Conservation (phyloP, 1,140 invertebrate species). For the Drosophila navojoa region DNA sequence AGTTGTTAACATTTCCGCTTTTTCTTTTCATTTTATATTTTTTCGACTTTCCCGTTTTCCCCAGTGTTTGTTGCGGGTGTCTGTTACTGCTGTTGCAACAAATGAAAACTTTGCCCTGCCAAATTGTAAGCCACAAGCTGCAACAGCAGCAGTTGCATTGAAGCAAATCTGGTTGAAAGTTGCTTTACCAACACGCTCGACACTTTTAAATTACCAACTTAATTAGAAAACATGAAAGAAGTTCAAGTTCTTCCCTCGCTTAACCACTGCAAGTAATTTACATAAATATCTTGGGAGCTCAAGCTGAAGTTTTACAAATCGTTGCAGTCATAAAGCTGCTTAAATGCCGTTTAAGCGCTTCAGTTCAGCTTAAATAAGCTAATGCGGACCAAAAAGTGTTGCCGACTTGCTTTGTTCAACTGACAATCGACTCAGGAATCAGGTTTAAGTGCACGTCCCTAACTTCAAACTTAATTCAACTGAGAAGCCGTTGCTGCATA, state of each 20-base stretch:
- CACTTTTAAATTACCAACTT: constrained; percentile 80
- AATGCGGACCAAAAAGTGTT: constrained; percentile 51
- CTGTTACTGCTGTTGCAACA: constrained; percentile 23
- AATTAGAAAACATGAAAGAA: constrained; percentile 77
- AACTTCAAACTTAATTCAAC: not conserved
- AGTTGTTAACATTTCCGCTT: constrained; percentile 78
- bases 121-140: constrained; percentile 77
- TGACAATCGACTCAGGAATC: constrained; percentile 26
- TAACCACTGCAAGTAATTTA: constrained; percentile 67
- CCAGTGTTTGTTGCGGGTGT: constrained; percentile 11
- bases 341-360: constrained; percentile 74
- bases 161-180: constrained; percentile 69
- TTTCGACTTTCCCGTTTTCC: not conserved
- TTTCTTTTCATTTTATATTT: constrained; percentile 9
- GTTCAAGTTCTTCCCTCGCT: constrained; percentile 20
- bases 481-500: constrained; percentile 1
- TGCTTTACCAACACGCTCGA: constrained; percentile 53
- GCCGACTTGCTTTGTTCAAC: constrained; percentile 30
- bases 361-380: constrained; percentile 38
- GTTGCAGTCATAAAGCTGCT: constrained; percentile 60
- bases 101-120: constrained; percentile 61
- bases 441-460: not conserved
- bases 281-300: constrained; percentile 70
- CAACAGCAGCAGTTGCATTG: constrained; percentile 49
- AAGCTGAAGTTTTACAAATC: constrained; percentile 78